Evolutionary conservation across 92 coral and sea anemone species (phyloP).

Genomic region (Porites lobata): DNA sequence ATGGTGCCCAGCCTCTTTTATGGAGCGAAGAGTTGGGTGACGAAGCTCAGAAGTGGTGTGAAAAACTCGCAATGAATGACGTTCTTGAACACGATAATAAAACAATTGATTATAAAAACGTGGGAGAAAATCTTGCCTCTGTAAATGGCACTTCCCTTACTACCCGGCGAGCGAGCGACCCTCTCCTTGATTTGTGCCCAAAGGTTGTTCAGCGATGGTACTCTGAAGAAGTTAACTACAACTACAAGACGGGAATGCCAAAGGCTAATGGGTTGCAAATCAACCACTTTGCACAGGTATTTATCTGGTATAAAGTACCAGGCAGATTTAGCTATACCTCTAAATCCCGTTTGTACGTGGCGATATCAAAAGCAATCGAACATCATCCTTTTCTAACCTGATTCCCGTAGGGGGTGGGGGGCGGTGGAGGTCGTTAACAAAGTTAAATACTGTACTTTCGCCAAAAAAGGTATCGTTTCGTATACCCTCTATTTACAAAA

Average conservation of each 20-base stretch:
- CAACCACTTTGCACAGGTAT: conserved; percentile 88
- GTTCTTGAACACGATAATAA: conserved; percentile 72
- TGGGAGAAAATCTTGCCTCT: conserved; percentile 92
- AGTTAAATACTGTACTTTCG: too few relatives aligned
- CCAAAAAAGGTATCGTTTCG: too few relatives aligned
- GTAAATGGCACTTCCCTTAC: conserved; percentile 43
- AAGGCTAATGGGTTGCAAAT: conserved; percentile 61
- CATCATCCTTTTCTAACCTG: too few relatives aligned
- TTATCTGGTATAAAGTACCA: neutral
- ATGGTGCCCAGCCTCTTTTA: conserved; percentile 72
- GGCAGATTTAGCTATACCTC: neutral
- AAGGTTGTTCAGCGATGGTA: conserved; percentile 81
- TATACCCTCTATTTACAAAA: too few relatives aligned
- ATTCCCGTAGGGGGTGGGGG: too few relatives aligned
- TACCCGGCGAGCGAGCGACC: conserved; percentile 48
- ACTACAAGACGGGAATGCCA: conserved; percentile 68
- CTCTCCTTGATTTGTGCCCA: conserved; percentile 39
- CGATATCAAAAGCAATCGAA: neutral
- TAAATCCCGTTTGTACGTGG: neutral
- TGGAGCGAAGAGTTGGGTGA: conserved; percentile 86
- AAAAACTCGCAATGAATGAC: conserved; percentile 69
- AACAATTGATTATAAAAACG: conserved; percentile 59
- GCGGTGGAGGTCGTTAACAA: too few relatives aligned
- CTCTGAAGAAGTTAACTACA: conserved; percentile 74
- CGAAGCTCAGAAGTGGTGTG: conserved; percentile 85